Conservation (phyloP, 2,797 vertebrate genomes). For the Molothrus ater region DNA sequence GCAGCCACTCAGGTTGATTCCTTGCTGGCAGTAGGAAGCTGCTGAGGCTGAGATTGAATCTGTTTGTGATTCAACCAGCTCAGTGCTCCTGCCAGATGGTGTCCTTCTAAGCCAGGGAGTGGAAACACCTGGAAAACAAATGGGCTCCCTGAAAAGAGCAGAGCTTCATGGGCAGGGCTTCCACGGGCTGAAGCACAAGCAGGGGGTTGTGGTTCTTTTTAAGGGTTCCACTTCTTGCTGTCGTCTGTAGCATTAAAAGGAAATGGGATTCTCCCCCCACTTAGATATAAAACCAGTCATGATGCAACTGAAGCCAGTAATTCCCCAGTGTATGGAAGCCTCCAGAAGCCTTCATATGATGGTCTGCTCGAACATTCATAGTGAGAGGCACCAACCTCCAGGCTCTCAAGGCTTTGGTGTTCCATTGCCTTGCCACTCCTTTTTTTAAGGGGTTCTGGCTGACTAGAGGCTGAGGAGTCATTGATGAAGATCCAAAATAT, state of each 20-base stretch:
- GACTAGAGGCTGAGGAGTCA: not conserved
- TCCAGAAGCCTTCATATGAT: not conserved
- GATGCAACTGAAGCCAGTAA: not conserved
- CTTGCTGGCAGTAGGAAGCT: not conserved
- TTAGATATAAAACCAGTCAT: not conserved
- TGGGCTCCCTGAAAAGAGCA: not conserved
- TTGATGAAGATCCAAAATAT: not conserved
- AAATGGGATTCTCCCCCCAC: not conserved
- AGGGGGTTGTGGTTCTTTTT: not conserved
- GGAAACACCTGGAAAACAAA: not conserved
- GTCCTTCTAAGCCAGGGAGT: conserved; percentile 29
- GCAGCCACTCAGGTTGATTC: not conserved
- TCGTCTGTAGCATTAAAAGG: not conserved
- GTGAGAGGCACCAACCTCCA: not conserved
- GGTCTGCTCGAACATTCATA: not conserved
- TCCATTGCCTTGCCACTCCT: not conserved
- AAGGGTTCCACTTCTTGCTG: not conserved
- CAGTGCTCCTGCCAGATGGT: conserved; percentile 32
- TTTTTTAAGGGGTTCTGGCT: not conserved
- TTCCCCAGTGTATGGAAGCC: not conserved
- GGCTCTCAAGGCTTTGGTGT: not conserved
- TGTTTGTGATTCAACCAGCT: not conserved
- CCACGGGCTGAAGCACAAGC: not conserved
- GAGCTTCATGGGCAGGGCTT: not conserved
- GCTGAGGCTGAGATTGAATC: not conserved